These are phyloP conservation scores for Chionodraco myersi DNA, from an alignment of 2,113 vertebrate genomes.

Conservation along the genomic window DNA sequence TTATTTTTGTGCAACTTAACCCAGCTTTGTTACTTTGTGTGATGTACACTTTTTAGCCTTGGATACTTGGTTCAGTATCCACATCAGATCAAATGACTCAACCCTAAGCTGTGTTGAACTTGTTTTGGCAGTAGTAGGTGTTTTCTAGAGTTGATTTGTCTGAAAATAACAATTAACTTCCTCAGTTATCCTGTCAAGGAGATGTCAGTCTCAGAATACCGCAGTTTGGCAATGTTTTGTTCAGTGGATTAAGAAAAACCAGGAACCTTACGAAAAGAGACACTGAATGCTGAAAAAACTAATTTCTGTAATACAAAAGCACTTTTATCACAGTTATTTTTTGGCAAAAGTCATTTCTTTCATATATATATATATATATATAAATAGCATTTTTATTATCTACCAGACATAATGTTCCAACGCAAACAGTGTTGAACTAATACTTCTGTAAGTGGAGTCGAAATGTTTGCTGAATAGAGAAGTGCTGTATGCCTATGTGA, in stretches of 20 bases:
- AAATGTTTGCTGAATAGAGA: background rate
- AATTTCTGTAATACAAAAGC: background rate
- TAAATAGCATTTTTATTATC: background rate
- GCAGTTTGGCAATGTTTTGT: background rate
- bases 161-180: background rate
- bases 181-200: slow-evolving; percentile 2
- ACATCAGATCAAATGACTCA: background rate
- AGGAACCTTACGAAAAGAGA: background rate
- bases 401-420: background rate
- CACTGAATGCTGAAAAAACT: background rate
- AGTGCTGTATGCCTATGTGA: too few relatives aligned
- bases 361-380: background rate
- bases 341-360: background rate
- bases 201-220: background rate
- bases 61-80: background rate
- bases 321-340: background rate
- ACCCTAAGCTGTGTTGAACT: background rate
- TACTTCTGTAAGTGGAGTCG: background rate
- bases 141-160: background rate
- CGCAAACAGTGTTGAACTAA: background rate
- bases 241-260: background rate
- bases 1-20: background rate
- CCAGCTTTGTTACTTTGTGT: background rate
- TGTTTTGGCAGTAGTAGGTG: background rate
- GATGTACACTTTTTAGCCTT: background rate